Conservation (phyloP, 2,113 vertebrate genomes). For the Puntigrus tetrazona region DNA sequence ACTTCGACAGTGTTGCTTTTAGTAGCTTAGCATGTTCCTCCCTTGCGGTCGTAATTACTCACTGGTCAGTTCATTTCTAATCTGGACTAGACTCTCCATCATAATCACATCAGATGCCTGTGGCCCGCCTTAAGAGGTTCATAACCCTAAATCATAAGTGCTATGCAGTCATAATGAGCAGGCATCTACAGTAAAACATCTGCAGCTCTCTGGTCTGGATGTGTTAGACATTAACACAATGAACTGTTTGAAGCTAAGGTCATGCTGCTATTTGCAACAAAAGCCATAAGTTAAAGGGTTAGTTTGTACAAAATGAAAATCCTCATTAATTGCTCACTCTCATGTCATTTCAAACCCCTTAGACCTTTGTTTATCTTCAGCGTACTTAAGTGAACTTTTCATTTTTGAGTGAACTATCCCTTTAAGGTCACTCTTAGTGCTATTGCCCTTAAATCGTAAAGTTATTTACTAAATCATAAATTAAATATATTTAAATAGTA, state of each 20-base stretch:
- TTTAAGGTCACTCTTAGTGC: no score
- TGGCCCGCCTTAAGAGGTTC: slow-evolving; percentile 34
- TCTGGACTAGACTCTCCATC: slow-evolving; percentile 46
- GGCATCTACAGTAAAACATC: not conserved
- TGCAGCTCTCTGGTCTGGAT: not conserved
- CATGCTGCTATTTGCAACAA: not conserved
- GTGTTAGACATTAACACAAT: not conserved
- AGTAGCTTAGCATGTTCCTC: slow-evolving; percentile 27
- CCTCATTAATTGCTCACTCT: no score
- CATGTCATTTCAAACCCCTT: no score
- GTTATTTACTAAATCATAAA: no score
- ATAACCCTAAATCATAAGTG: slow-evolving; percentile 15
- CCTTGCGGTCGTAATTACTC: slow-evolving; percentile 54
- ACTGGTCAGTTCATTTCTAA: slow-evolving; percentile 62
- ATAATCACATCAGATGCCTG: slow-evolving; percentile 54
- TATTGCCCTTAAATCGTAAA: no score
- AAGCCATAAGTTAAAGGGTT: not conserved
- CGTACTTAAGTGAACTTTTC: no score
- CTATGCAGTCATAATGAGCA: slow-evolving; percentile 26
- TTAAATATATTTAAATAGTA: no score
- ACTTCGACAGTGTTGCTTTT: not conserved
- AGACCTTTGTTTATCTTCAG: no score
- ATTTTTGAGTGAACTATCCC: no score
- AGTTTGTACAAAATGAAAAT: no score
- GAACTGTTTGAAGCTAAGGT: not conserved